Percentiles rank a stretch among this genome's conserved stretches.
phyloP scores from a whole-genome alignment of 2,113 vertebrate species.

The Paraplagusia blochii region DNA sequence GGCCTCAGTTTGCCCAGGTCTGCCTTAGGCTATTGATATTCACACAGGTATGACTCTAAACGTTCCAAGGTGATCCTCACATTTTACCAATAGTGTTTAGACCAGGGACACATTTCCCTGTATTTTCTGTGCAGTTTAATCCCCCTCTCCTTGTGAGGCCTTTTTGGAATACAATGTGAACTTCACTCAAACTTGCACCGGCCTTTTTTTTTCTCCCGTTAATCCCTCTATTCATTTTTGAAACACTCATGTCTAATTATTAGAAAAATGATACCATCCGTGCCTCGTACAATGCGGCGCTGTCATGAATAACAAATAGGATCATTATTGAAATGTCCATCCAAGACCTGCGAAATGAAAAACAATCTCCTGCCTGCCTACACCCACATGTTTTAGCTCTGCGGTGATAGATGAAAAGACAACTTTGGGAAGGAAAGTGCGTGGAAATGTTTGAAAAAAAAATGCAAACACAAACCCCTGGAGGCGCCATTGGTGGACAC shows the following conservation, averaged over 20 bases:
- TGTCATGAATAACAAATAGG: constrained; percentile 65
- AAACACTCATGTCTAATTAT: constrained; percentile 48
- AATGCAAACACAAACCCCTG: constrained; percentile 18
- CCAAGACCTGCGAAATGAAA: constrained; percentile 40
- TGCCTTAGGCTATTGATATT: no score
- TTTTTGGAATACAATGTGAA: constrained; percentile 44
- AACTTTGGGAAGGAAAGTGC: constrained; percentile 15
- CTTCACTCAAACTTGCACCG: constrained; percentile 19
- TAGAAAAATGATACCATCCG: constrained; percentile 31
- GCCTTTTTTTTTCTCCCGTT: constrained; percentile 13
- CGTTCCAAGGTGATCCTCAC: constrained; percentile 39
- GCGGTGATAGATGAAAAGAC: constrained; percentile 53
- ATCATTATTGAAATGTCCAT: constrained; percentile 66
- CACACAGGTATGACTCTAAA: neutral
- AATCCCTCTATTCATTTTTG: constrained; percentile 21
- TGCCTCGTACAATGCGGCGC: constrained; percentile 32
- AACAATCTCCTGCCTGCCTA: constrained; percentile 51
- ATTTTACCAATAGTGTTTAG: constrained; percentile 51
- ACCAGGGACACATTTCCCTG: constrained; percentile 42
- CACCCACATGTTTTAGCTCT: constrained; percentile 49
- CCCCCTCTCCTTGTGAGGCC: constrained; percentile 58
- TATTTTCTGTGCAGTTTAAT: constrained; percentile 47
- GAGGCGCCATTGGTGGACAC: no score
- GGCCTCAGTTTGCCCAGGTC: no score
- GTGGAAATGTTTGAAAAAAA: constrained; percentile 15